A percentile compares a stretch with the other conserved stretches of the same genome.
These are phyloP conservation scores for Hesperia comma DNA, from an alignment of 2,888 invertebrate genomes.

Conservation along the genomic window DNA sequence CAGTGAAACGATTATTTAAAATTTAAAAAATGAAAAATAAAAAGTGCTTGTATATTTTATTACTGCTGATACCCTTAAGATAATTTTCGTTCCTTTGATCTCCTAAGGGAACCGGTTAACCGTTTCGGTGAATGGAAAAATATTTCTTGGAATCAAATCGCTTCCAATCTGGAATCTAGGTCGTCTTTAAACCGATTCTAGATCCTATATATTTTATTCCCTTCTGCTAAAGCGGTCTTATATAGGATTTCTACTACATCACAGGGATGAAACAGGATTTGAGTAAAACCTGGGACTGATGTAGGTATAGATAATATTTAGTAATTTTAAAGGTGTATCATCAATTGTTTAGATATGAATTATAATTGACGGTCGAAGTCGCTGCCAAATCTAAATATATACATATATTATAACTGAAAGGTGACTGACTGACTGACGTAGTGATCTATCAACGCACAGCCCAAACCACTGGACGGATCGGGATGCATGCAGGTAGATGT, in stretches of 20 bases:
- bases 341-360: no score
- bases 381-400: no score
- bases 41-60: background rate
- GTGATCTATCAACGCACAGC: no score
- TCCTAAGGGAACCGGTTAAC: slow-evolving; percentile 20
- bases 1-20: no score
- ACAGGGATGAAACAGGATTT: background rate
- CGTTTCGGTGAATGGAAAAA: slow-evolving; percentile 24
- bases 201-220: slow-evolving; percentile 35
- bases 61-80: slow-evolving; percentile 6
- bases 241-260: slow-evolving; percentile 25
- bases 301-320: background rate
- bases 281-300: background rate
- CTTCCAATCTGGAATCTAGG: slow-evolving; percentile 34
- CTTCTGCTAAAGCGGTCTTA: slow-evolving; percentile 29
- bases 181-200: slow-evolving; percentile 32
- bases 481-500: no score
- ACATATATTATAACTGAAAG: no score
- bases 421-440: no score
- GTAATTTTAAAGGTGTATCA: background rate
- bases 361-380: no score
- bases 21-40: no score
- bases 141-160: slow-evolving; percentile 37
- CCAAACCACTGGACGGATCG: no score
- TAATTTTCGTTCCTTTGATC: slow-evolving; percentile 28